A percentile compares a stretch with the other conserved stretches of the same genome.
Evolutionary conservation across 2,113 vertebrate genomes (phyloP).

Genomic region (Anguilla rostrata): DNA sequence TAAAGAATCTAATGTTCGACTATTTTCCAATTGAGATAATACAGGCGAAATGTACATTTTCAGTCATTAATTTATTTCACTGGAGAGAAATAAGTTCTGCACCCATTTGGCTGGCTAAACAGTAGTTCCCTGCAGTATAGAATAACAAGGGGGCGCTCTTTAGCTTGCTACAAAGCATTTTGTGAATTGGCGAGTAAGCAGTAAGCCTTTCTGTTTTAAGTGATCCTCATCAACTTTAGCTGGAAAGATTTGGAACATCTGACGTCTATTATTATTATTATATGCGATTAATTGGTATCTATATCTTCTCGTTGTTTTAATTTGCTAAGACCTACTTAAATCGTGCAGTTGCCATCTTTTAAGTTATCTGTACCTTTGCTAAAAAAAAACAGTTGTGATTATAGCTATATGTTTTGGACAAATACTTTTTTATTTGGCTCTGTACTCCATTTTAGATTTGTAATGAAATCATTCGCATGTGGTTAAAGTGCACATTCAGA

Average conservation of each 20-base stretch:
- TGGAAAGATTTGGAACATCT: not conserved
- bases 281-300: not conserved
- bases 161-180: constrained; percentile 24
- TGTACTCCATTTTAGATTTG: too few species aligned
- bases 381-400: too few species aligned
- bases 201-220: not conserved
- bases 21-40: not conserved
- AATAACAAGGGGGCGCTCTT: constrained; percentile 51
- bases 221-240: not conserved
- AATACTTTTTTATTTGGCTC: too few species aligned
- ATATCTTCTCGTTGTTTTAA: not conserved
- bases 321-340: not conserved
- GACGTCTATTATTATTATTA: not conserved
- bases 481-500: too few species aligned
- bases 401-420: too few species aligned
- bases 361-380: too few species aligned
- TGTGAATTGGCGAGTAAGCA: not conserved
- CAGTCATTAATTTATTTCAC: not conserved
- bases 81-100: not conserved
- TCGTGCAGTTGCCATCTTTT: too few species aligned
- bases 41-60: not conserved
- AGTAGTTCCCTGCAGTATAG: not conserved
- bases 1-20: too few species aligned
- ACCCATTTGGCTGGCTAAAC: not conserved
- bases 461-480: too few species aligned